Conservation (phyloP, 2,888 invertebrate genomes). For the Agonopterix heracliana region DNA sequence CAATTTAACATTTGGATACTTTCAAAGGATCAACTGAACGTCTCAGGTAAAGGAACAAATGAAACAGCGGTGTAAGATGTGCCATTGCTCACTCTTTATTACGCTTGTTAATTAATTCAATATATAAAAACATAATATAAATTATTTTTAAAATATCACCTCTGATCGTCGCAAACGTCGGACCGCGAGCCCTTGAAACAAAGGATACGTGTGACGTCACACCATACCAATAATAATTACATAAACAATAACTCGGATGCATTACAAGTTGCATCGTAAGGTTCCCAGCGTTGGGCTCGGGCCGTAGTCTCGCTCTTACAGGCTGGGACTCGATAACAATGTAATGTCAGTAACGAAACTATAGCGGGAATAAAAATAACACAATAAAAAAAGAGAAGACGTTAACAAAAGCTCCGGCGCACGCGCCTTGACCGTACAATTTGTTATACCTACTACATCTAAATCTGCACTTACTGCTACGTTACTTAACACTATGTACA, state of each 20-base stretch:
- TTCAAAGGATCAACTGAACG: no score
- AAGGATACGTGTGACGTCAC: not conserved
- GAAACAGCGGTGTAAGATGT: constrained; percentile 65
- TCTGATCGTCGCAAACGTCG: constrained; percentile 39
- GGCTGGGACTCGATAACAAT: constrained; percentile 17
- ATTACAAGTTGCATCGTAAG: not conserved
- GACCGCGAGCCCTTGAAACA: constrained; percentile 29
- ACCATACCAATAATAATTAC: no score
- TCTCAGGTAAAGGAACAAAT: constrained; percentile 27
- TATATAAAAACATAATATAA: constrained; percentile 72
- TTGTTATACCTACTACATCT: constrained; percentile 76
- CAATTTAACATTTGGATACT: no score
- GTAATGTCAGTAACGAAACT: constrained; percentile 30
- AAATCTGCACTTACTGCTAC: constrained; percentile 63
- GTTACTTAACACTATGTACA: constrained; percentile 67
- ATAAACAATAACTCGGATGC: no score
- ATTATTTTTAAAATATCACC: constrained; percentile 70
- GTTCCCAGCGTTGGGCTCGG: no score
- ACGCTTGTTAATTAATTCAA: constrained; percentile 71
- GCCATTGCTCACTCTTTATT: constrained; percentile 76
- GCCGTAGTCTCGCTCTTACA: not conserved
- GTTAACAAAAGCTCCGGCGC: constrained; percentile 5
- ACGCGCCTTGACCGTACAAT: constrained; percentile 46
- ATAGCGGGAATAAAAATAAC: constrained; percentile 27
- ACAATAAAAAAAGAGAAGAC: constrained; percentile 1